Base-by-base conservation (phyloP, 2,113 vertebrate species). In the Oenanthe melanoleuca region DNA sequence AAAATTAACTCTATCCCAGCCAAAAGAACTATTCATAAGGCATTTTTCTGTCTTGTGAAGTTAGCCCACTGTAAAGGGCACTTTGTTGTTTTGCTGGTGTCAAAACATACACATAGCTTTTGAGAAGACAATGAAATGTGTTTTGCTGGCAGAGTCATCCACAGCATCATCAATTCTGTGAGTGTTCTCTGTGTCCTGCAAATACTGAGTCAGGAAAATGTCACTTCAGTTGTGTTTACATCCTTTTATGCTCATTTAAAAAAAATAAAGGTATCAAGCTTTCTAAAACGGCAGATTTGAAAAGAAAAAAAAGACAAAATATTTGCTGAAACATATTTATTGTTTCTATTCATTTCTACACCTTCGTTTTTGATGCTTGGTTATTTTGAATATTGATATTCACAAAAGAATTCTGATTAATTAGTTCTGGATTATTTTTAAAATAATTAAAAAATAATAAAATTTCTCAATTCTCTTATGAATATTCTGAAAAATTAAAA, bases 161-260 rank as follows among this genome's bases (percentile, higher is more conserved):
- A 69, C 71, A 86, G 40, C 38, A 79, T 75, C 79, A 92, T 67
- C 61, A 85, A 16, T 42, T 93, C 69, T 63, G n/a, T 90, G 67
- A 83, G 23, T 55, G 38, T 86, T 95, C 18, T 78, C 42, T 84
- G 52, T 55, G 55, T 92, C 33, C 50, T 92, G 59, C 38, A 52
- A 88, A 33, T 77, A 93, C 83, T 84, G 85, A 95, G 79, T 93
- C 86, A 94, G 88, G 79, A 93, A 93, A 93, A 94, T 70, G 45
- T 89, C 78, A 55, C 55, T 92, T 96, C 66, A 73, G 29, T 67
- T 89, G 31, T 86, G 37, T 93, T 97, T 90, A 90, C 45, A 63
- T 45, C 12, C 14, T 86, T 88, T 80, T 52, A 57, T 6, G 16
- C 3, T 92, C 38, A 42, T 66, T 81, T 6, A 2, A 87, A 79